Percentiles rank a stretch among this genome's conserved stretches.
Evolutionary conservation across 2,888 invertebrate species (phyloP).

Genomic region (Clunio marinus): DNA sequence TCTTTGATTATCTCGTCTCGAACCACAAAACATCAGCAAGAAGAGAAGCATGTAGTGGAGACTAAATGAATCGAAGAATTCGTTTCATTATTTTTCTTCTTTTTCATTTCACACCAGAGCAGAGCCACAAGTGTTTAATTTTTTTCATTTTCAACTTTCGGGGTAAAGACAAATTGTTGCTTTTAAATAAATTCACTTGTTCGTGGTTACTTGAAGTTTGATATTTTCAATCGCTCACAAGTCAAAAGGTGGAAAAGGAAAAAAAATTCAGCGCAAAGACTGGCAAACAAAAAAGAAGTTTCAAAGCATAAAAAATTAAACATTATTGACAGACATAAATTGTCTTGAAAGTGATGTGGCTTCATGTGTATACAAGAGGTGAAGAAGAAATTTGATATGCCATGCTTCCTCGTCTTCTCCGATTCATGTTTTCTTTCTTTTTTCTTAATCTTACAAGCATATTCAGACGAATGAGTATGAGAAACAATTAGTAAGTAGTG

Average conservation of each 20-base stretch:
- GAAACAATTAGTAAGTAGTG: slow-evolving; percentile 31
- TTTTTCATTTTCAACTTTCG: neutral
- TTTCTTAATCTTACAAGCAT: neutral
- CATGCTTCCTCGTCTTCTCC: neutral
- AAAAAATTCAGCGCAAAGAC: neutral
- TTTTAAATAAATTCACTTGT: slow-evolving; percentile 23
- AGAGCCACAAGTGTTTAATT: slow-evolving; percentile 25
- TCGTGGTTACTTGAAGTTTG: neutral
- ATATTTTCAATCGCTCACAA: no score
- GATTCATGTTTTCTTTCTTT: neutral
- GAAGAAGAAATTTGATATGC: slow-evolving; percentile 16
- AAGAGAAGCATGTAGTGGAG: slow-evolving; percentile 16
- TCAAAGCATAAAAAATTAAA: slow-evolving; percentile 19
- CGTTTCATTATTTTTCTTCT: no score
- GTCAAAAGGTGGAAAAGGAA: neutral
- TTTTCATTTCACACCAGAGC: no score
- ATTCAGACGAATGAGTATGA: neutral
- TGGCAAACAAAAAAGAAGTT: neutral
- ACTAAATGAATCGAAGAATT: neutral
- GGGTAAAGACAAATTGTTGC: slow-evolving; percentile 27
- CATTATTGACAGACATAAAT: slow-evolving; percentile 28
- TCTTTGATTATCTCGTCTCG: slow-evolving; percentile 22
- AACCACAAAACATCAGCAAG: neutral
- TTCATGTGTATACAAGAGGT: slow-evolving; percentile 18
- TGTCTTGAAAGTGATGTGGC: slow-evolving; percentile 26